Evolutionary conservation across 2,113 vertebrate species (phyloP).

Genomic region (Procavia capensis): DNA sequence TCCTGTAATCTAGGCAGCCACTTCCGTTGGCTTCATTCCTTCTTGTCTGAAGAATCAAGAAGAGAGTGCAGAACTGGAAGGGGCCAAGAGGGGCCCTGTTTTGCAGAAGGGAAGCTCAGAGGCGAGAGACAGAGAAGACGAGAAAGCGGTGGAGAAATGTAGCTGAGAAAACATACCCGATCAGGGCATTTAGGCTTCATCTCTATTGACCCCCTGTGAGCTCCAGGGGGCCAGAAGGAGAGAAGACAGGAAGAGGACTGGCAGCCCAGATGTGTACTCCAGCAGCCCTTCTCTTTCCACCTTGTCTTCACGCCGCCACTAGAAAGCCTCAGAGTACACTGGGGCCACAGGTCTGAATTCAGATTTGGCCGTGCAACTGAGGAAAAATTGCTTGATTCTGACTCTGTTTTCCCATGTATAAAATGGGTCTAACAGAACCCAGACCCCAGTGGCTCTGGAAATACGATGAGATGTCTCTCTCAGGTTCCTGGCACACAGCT

Average conservation of each 20-base stretch:
- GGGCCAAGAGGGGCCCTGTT: neutral
- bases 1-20: neutral
- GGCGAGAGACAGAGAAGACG: neutral
- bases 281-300: neutral
- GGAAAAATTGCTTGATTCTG: neutral
- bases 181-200: neutral
- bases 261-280: neutral
- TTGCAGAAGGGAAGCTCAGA: neutral
- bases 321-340: neutral
- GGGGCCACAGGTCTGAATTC: neutral
- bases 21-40: neutral
- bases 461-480: neutral
- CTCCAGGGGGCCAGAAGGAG: neutral
- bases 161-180: neutral
- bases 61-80: neutral
- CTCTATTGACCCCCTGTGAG: neutral
- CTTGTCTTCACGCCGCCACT: slow-evolving; percentile 9
- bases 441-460: neutral
- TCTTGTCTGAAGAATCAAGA: neutral
- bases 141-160: neutral
- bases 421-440: neutral
- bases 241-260: neutral
- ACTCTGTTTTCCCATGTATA: neutral
- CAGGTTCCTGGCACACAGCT: neutral
- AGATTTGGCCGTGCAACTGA: neutral